These are phyloP conservation scores for Ascaphus truei DNA, from an alignment of 2,113 vertebrate genomes.

Conservation along the genomic window DNA sequence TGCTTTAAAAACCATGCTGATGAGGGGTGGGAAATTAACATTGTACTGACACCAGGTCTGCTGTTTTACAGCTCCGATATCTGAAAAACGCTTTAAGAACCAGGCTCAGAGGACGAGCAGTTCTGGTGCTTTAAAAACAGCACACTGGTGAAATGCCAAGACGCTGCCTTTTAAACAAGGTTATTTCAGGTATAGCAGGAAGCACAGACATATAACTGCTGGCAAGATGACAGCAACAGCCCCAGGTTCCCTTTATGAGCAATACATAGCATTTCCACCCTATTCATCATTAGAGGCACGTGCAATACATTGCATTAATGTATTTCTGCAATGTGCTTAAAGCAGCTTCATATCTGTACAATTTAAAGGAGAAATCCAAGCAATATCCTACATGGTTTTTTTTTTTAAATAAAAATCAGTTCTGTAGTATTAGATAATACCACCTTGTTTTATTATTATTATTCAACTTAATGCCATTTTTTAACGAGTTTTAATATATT, in stretches of 20 bases:
- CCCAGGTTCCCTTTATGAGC: neutral
- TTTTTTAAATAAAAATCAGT: too few species aligned
- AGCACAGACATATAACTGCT: neutral
- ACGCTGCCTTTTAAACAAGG: slow-evolving; percentile 15
- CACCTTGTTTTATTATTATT: too few species aligned
- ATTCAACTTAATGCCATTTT: too few species aligned
- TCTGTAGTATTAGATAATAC: too few species aligned
- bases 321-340: too few species aligned
- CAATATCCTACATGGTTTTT: too few species aligned
- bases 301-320: neutral
- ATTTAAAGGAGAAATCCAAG: too few species aligned
- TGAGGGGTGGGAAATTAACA: neutral
- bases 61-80: neutral
- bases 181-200: slow-evolving; percentile 3
- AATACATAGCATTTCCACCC: neutral
- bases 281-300: neutral
- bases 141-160: slow-evolving; percentile 1
- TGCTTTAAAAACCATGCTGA: neutral
- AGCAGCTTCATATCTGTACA: too few species aligned
- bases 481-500: too few species aligned
- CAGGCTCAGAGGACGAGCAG: neutral
- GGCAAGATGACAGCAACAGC: slow-evolving; percentile 10
- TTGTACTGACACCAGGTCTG: neutral
- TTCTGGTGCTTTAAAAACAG: slow-evolving; percentile 3
- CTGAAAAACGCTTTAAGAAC: neutral